These are phyloP conservation scores for Phaonia tiefii DNA, from an alignment of 2,888 invertebrate genomes.

Conservation along the genomic window DNA sequence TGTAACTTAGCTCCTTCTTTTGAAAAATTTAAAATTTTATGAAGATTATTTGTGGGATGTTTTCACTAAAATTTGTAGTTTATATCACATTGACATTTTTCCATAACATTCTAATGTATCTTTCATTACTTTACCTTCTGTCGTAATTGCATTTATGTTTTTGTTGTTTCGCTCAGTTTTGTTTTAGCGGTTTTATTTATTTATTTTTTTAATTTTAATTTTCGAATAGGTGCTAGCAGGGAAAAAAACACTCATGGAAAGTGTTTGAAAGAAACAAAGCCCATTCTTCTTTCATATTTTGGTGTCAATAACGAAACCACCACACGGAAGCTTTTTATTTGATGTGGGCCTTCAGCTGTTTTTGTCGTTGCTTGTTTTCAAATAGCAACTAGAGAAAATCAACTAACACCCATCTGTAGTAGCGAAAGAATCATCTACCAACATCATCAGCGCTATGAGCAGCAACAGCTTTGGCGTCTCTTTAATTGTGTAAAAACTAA, in stretches of 20 bases:
- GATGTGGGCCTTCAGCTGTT: not conserved
- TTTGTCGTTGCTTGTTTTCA: not conserved
- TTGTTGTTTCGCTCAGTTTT: not conserved
- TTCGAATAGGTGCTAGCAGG: conserved; percentile 6
- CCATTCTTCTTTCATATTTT: conserved; percentile 13
- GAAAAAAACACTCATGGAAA: not conserved
- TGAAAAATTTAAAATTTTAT: no score
- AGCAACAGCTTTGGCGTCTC: not conserved
- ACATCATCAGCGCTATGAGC: not conserved
- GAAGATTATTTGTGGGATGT: not conserved
- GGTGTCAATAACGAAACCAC: conserved; percentile 53
- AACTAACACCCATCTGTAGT: not conserved
- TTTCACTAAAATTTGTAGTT: no score
- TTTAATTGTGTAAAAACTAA: not conserved
- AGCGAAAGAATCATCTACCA: not conserved
- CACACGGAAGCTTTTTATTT: conserved; percentile 59
- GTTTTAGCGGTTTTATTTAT: not conserved
- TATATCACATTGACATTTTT: no score
- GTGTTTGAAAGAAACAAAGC: conserved; percentile 41
- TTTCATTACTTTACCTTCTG: no score
- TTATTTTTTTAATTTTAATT: conserved; percentile 2
- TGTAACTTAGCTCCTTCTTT: no score
- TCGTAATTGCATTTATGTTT: no score
- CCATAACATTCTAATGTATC: no score
- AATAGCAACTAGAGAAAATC: not conserved